Percentiles rank a stretch among this genome's conserved stretches.
Conservation (phyloP, 2,888 invertebrate genomes). For the Stegana nigrithorax region DNA sequence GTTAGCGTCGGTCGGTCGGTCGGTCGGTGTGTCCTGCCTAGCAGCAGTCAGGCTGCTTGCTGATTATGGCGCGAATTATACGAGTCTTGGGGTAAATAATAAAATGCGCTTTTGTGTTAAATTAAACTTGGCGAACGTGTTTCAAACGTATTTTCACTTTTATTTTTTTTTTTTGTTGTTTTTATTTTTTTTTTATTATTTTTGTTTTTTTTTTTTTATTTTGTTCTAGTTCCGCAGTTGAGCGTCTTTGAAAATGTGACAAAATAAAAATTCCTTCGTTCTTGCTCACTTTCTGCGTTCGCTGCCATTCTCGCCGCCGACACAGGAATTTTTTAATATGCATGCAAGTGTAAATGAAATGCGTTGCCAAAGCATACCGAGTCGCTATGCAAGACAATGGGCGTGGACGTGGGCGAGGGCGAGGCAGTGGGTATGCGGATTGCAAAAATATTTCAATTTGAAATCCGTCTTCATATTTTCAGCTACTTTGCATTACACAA, state of each 20-base stretch:
- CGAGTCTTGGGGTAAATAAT: constrained; percentile 8
- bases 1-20: too few species aligned
- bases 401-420: too few species aligned
- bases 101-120: constrained; percentile 58
- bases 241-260: constrained; percentile 55
- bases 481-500: too few species aligned
- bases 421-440: too few species aligned
- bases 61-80: too few species aligned
- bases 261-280: constrained; percentile 60
- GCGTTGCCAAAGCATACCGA: too few species aligned
- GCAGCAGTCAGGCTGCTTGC: too few species aligned
- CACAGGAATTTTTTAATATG: constrained; percentile 56
- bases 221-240: background rate
- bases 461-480: too few species aligned
- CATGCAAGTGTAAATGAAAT: constrained; percentile 25
- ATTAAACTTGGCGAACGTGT: constrained; percentile 40
- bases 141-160: background rate
- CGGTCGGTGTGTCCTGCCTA: constrained; percentile 37
- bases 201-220: too few species aligned
- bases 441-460: too few species aligned
- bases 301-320: background rate
- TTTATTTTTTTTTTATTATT: constrained; percentile 44
- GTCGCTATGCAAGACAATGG: too few species aligned
- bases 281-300: constrained; percentile 33
- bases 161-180: constrained; percentile 20